A percentile compares a stretch with the other conserved stretches of the same genome.
phyloP scores from a whole-genome alignment of 2,888 invertebrate genomes.

The Marronus borbonicus region DNA sequence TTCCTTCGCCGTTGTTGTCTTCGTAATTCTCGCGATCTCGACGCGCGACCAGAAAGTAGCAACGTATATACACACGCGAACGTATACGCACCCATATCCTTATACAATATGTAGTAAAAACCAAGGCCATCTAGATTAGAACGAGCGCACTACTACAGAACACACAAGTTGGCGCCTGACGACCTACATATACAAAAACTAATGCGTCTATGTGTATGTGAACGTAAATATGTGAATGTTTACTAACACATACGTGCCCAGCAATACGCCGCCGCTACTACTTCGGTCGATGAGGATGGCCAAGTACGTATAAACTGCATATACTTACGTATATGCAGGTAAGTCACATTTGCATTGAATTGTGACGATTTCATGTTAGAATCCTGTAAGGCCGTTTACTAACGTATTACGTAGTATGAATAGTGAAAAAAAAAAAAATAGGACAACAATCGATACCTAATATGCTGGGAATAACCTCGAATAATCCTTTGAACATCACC shows the following conservation, averaged over 20 bases:
- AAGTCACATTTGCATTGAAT: no score
- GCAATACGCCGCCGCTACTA: no score
- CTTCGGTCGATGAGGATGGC: no score
- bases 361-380: no score
- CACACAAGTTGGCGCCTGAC: conserved; percentile 57
- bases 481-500: no score
- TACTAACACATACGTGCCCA: neutral
- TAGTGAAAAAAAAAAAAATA: no score
- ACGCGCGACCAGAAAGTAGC: conserved; percentile 50
- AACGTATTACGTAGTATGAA: no score
- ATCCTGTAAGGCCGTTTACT: no score
- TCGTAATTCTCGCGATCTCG: conserved; percentile 59
- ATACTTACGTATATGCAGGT: no score
- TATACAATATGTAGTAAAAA: conserved; percentile 54
- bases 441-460: no score
- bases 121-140: conserved; percentile 59
- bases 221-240: neutral
- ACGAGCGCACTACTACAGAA: conserved; percentile 23
- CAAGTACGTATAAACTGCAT: no score
- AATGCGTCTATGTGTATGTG: conserved; percentile 51
- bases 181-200: conserved; percentile 59
- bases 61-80: conserved; percentile 54
- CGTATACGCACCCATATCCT: neutral
- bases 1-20: conserved; percentile 54
- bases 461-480: no score